Percentiles rank a stretch among this genome's conserved stretches.
These are phyloP conservation scores for Piscicola geometra DNA, from an alignment of 2,888 invertebrate genomes.

Conservation along the genomic window DNA sequence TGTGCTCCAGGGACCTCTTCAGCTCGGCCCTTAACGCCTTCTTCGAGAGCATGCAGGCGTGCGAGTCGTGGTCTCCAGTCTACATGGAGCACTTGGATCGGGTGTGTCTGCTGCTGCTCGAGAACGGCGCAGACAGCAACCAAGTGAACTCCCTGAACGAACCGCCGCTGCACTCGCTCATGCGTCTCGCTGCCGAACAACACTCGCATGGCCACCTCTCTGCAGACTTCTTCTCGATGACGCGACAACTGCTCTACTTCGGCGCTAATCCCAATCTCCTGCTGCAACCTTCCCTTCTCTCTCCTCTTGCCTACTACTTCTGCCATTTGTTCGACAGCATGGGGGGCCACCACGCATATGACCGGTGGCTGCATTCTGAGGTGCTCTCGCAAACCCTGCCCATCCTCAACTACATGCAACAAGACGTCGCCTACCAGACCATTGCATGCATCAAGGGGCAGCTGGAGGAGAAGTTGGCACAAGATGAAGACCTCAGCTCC, in stretches of 20 bases:
- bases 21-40: constrained; percentile 49
- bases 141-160: constrained; percentile 44
- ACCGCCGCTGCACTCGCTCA: constrained; percentile 38
- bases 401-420: constrained; percentile 37
- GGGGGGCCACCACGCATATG: constrained; percentile 40
- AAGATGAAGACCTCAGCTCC: constrained; percentile 38
- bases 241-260: constrained; percentile 46
- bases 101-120: constrained; percentile 43
- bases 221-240: constrained; percentile 42
- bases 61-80: constrained; percentile 39
- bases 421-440: constrained; percentile 24
- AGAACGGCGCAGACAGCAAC: constrained; percentile 46
- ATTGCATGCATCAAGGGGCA: background rate
- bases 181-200: constrained; percentile 45
- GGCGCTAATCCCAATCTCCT: constrained; percentile 46
- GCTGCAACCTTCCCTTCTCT: background rate
- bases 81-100: constrained; percentile 31
- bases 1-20: constrained; percentile 46
- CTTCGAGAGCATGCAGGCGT: constrained; percentile 44
- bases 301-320: constrained; percentile 40
- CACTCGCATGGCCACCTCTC: constrained; percentile 45
- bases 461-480: constrained; percentile 21
- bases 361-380: constrained; percentile 34
- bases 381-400: constrained; percentile 32
- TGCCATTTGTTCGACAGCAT: constrained; percentile 36